Conservation (phyloP, 2,797 vertebrate genomes). For the Eutrigla gurnardus region DNA sequence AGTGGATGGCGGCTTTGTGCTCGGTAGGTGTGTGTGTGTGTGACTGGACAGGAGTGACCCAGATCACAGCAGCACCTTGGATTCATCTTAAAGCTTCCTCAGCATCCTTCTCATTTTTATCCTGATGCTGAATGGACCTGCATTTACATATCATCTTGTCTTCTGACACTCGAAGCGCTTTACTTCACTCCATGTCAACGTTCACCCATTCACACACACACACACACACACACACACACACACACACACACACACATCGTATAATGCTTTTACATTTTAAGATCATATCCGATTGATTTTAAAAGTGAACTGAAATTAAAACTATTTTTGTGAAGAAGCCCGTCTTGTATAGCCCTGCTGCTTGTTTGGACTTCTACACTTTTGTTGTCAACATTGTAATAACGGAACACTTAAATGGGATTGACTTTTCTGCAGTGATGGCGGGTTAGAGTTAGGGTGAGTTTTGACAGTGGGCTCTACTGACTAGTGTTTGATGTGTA, state of each 20-base stretch:
- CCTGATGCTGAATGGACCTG: too few species aligned
- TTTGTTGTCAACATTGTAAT: not conserved
- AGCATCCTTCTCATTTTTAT: not conserved
- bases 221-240: too few species aligned
- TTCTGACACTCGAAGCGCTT: too few species aligned
- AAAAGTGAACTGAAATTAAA: not conserved
- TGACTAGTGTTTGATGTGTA: slow-evolving; percentile 3
- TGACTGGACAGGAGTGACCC: slow-evolving; percentile 44
- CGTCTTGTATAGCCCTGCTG: not conserved
- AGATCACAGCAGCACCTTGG: slow-evolving; percentile 32
- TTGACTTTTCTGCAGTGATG: not conserved
- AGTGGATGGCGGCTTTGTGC: slow-evolving; percentile 41
- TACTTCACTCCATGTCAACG: too few species aligned
- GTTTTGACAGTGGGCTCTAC: not conserved
- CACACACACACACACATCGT: too few species aligned
- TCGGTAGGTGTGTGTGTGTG: slow-evolving; percentile 36
- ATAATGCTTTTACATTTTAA: not conserved
- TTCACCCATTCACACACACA: too few species aligned
- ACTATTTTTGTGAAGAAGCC: not conserved
- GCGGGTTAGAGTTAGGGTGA: not conserved
- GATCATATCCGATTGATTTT: not conserved
- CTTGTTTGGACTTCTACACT: not conserved
- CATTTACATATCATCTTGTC: too few species aligned
- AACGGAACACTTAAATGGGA: not conserved
- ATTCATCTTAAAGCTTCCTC: slow-evolving; percentile 11